These are phyloP conservation scores for Cairina moschata DNA, from an alignment of 2,113 vertebrate species.

Conservation along the genomic window DNA sequence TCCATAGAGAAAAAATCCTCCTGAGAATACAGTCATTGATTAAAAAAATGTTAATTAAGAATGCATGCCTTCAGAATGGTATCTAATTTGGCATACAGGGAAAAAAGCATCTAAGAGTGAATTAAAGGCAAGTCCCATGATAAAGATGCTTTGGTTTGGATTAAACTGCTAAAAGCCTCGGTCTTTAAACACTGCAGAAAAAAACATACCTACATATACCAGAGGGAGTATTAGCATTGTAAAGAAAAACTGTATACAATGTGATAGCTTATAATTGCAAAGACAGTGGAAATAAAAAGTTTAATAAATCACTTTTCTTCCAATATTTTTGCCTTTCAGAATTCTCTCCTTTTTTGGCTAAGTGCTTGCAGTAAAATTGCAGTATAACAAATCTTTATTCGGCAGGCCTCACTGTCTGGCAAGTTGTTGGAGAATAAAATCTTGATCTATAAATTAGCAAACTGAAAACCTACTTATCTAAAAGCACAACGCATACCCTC, in stretches of 20 bases:
- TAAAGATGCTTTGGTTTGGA: conserved; percentile 36
- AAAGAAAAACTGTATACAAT: background rate
- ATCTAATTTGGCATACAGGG: conserved; percentile 64
- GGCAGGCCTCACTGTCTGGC: background rate
- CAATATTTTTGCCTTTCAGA: background rate
- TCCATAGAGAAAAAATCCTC: conserved; percentile 59
- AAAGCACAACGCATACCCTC: background rate
- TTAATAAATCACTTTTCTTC: conserved; percentile 24
- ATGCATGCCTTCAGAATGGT: conserved; percentile 63
- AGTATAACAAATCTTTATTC: background rate
- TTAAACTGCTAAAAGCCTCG: conserved; percentile 43
- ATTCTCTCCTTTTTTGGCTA: background rate
- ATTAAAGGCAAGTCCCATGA: conserved; percentile 58
- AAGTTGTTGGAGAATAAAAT: background rate
- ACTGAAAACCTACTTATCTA: background rate
- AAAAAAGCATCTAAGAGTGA: conserved; percentile 60
- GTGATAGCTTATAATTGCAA: conserved; percentile 48
- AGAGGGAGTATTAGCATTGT: conserved; percentile 4
- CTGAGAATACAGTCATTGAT: conserved; percentile 47
- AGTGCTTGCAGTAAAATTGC: background rate
- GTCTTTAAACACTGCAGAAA: conserved; percentile 16
- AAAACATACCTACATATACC: conserved; percentile 20
- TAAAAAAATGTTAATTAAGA: conserved; percentile 69
- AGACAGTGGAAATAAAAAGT: conserved; percentile 19
- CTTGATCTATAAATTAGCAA: background rate